Conservation (phyloP, 2,888 invertebrate species). For the Drosophila subquinaria region DNA sequence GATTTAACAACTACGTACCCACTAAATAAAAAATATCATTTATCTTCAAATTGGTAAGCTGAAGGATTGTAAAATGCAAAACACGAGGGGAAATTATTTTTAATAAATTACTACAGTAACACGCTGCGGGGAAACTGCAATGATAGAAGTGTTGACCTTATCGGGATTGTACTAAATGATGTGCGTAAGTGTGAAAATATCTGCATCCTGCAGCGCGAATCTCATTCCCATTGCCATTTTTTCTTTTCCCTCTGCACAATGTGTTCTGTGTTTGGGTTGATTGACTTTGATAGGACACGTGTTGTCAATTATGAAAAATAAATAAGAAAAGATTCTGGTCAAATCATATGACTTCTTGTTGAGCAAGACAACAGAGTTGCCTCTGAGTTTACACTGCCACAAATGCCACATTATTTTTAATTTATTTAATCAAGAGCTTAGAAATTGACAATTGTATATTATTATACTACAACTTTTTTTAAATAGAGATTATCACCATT, state of each 20-base stretch:
- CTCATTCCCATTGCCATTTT: conserved; percentile 7
- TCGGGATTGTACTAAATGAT: conserved; percentile 75
- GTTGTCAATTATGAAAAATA: too few relatives aligned
- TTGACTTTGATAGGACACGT: too few relatives aligned
- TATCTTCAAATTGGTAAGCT: too few relatives aligned
- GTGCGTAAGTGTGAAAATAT: conserved; percentile 76
- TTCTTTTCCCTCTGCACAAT: neutral
- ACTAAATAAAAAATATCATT: too few relatives aligned
- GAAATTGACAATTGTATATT: too few relatives aligned
- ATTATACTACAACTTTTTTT: too few relatives aligned
- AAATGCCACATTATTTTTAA: too few relatives aligned
- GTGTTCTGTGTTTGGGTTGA: conserved; percentile 54
- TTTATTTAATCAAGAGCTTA: too few relatives aligned
- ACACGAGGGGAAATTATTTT: conserved; percentile 84
- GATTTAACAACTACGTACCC: too few relatives aligned
- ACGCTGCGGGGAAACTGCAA: conserved; percentile 64
- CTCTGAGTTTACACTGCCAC: too few relatives aligned
- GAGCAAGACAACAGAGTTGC: conserved; percentile 23
- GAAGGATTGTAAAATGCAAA: conserved; percentile 40
- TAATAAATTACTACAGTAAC: conserved; percentile 84
- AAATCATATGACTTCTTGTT: conserved; percentile 64
- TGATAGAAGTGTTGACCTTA: conserved; percentile 47
- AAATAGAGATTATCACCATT: too few relatives aligned
- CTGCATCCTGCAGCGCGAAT: conserved; percentile 41
- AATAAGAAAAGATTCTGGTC: conserved; percentile 62